A percentile compares a stretch with the other conserved stretches of the same genome.
Evolutionary conservation across 2,113 vertebrate genomes (phyloP).

Genomic region (Nothoprocta perdicaria): DNA sequence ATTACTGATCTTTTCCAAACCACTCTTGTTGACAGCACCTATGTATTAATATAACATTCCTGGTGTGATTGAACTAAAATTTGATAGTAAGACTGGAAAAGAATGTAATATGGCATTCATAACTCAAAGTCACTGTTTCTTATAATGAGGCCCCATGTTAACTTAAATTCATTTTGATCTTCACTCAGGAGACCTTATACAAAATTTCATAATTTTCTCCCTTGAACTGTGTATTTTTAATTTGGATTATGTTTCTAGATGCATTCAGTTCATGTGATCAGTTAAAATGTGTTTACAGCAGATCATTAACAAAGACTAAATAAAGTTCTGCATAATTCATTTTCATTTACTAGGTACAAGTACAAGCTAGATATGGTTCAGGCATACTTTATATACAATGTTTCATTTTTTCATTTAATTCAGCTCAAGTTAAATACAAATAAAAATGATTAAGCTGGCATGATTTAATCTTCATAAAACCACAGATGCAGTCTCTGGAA

Average conservation of each 20-base stretch:
- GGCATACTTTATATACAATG: background rate
- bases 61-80: background rate
- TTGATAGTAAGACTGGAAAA: background rate
- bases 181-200: background rate
- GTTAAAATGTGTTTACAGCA: background rate
- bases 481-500: background rate
- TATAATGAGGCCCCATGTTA: background rate
- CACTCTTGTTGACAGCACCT: background rate
- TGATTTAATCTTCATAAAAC: slow-evolving; percentile 9
- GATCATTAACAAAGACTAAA: background rate
- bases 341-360: background rate
- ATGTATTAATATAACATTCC: background rate
- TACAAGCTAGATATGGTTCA: background rate
- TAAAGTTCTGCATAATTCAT: background rate
- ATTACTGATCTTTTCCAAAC: background rate
- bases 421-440: background rate
- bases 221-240: background rate
- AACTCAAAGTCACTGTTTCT: background rate
- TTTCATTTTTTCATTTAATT: slow-evolving; percentile 17
- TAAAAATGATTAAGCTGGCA: background rate
- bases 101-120: background rate
- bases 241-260: background rate
- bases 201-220: background rate
- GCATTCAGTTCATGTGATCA: background rate
- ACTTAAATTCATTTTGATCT: background rate